Base-by-base conservation (phyloP, 2,888 invertebrate genomes). In the Zaprionus obscuricornis region DNA sequence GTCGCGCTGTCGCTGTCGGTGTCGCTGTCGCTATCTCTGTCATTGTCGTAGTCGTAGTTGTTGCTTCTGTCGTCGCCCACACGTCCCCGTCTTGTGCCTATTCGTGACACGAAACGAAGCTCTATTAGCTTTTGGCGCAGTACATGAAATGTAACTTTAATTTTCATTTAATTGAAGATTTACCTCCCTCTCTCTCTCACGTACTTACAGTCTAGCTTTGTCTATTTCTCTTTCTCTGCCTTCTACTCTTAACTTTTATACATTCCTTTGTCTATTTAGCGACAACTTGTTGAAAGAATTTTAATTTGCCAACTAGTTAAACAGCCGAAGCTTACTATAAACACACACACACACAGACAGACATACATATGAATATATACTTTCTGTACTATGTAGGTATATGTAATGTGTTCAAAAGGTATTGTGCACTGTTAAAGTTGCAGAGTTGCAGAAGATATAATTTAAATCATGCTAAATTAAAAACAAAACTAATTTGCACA, bases 401-500 rank as follows among this genome's bases (percentile, higher is more conserved):
- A n/a, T n/a, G n/a, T n/a, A n/a, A n/a, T n/a, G n/a, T n/a, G n/a
- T n/a, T n/a, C n/a, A n/a, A n/a, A n/a, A n/a, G n/a, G n/a, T n/a
- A n/a, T n/a, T 29, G n/a, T n/a, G 3, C 7, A n/a, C n/a, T 11
- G 29, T 29, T 8, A 29, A 8, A 29, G 3, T 8, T 29, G 29
- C 10, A n/a, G 7, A 29, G 7, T 3, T n/a, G n/a, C 29, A 8
- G 29, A 8, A 57, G 62, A 40, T 59, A 52, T 45, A 58, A 76
- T 76, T 72, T 68, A 58, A 60, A 69, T 66, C 59, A 66, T 52
- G 46, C 52, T 45, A 51, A 68, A 65, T 81, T 59, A 58, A 72
- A 66, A 82, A 74, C 79, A 78, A 79, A 78, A 78, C 75, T 78
- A 82, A 78, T 85, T 85, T 78, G 83, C 76, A 50, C 67, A 71